Evolutionary conservation across 2,113 vertebrate species (phyloP), one percentile per base, ranked within the genome.

Genomic region (Xenopus borealis): DNA sequence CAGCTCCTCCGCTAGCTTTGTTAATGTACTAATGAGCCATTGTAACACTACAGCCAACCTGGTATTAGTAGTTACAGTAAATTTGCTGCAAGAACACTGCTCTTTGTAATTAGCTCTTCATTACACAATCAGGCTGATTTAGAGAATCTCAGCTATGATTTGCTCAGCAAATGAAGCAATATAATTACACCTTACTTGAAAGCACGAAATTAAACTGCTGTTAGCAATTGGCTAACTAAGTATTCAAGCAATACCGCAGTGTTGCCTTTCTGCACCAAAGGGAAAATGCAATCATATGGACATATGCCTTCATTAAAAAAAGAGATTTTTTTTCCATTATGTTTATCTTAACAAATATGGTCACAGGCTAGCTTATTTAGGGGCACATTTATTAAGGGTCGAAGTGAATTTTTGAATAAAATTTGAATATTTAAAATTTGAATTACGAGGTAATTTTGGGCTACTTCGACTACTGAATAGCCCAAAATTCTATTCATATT

Each of bases 51-150:
- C 74, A 83, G 86, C 90, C 89, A 92, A 87, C 82, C 87, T 91
- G 89, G 88, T 87, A 90, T 91, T 85, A 90, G 84, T 84, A 83
- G 85, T 89, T 85, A 89, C 87, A 86, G 88, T 88, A 86, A 85
- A 91, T 89, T 90, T 88, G 87, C 86, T 82, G 85, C 87, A 85
- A 86, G 90, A 89, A 89, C 85, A 89, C 88, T 89, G 88, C 87
- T 91, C 89, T 91, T 92, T 90, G 90, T 91, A 93, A 94, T 95
- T 92, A 93, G 90, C 88, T 92, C 87, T 92, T 92, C 91, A 91
- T 94, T 94, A 92, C 88, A 92, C 90, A 94, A 93, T 92, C 90
- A 91, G 89, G 78, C 86, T 89, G 90, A 92, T 93, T 92, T 91
- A 91, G 88, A 85, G 85, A 89, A 89, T 85, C 83, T 88, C 87